Evolutionary conservation across 2,113 vertebrate species (phyloP), one percentile per base, ranked within the genome.

Genomic region (Thalassoma bifasciatum): DNA sequence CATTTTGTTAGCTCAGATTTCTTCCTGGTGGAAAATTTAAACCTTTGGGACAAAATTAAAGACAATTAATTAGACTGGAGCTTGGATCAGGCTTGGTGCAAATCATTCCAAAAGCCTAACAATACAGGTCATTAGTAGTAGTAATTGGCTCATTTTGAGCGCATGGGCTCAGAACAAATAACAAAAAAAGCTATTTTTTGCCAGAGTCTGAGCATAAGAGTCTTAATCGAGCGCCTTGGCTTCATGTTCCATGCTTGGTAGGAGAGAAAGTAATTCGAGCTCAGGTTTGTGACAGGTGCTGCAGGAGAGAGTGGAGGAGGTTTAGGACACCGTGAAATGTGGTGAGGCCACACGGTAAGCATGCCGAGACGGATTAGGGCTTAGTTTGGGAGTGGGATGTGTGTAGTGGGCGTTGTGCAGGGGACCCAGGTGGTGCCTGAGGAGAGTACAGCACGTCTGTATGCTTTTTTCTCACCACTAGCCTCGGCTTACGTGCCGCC

Each of bases 241-340:
- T 77, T 68, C 56, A 30, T 72, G 72, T 60, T 74, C 59, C 36
- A 58, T 63, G 50, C 52, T 40, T 14, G 66, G 66, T 42, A 13
- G 60, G 62, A 62, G 49, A 38, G 59, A 62, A 74, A 26, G 86
- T 89, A 87, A 91, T 85, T 70, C 9, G 75, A 91, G 78, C 76
- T 69, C 76, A 57, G 75, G 62, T 71, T 72, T 76, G 72, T 71
- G 81, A 75, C 90, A 91, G 89, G 85, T 91, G 88, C 86, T 85
- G 72, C 7, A 80, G 61, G 79, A 49, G 57, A 73, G 42, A 69
- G 71, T 59, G 79, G 62, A 66, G 60, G 72, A 72, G 78, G 83
- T 74, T 62, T 17, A 72, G 79, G 62, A 85, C 75, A 81, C 40
- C 17, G 4, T 3, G 1, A 79, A 84, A 85, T 76, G 65, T 19